Conservation (phyloP, 2,113 vertebrate genomes). For the Nasalis larvatus region DNA sequence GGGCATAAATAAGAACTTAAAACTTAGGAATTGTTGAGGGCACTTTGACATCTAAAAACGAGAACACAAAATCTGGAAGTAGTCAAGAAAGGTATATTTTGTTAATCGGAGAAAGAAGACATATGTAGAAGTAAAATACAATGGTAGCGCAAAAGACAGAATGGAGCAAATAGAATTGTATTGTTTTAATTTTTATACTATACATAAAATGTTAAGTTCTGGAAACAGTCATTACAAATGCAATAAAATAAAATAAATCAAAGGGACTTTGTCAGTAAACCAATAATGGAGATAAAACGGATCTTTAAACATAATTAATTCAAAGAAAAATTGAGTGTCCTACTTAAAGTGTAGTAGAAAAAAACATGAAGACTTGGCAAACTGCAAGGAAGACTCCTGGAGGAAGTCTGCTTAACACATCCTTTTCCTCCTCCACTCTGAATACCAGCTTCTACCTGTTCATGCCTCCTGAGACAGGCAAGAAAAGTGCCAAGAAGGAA, state of each 20-base stretch:
- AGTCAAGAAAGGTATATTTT: neutral
- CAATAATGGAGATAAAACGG: neutral
- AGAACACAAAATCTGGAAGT: neutral
- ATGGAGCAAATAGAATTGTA: neutral
- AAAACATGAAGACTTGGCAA: neutral
- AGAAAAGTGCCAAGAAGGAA: neutral
- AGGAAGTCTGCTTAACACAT: neutral
- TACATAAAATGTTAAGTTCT: neutral
- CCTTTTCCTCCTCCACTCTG: neutral
- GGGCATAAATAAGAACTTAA: neutral
- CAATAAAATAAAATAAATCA: neutral
- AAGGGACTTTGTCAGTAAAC: neutral
- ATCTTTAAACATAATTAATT: neutral
- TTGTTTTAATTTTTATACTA: neutral
- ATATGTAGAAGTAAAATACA: neutral
- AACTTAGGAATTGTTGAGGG: too few species aligned
- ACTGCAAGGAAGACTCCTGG: neutral
- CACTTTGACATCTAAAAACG: neutral
- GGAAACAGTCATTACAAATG: neutral
- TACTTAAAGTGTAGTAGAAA: neutral
- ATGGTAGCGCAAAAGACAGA: neutral
- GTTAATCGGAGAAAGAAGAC: neutral
- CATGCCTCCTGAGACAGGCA: neutral
- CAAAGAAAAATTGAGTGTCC: too few species aligned
- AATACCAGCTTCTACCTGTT: neutral